A percentile compares a stretch with the other conserved stretches of the same genome.
phyloP scores from a whole-genome alignment of 2,888 invertebrate genomes.

The Sussaba pulchella region DNA sequence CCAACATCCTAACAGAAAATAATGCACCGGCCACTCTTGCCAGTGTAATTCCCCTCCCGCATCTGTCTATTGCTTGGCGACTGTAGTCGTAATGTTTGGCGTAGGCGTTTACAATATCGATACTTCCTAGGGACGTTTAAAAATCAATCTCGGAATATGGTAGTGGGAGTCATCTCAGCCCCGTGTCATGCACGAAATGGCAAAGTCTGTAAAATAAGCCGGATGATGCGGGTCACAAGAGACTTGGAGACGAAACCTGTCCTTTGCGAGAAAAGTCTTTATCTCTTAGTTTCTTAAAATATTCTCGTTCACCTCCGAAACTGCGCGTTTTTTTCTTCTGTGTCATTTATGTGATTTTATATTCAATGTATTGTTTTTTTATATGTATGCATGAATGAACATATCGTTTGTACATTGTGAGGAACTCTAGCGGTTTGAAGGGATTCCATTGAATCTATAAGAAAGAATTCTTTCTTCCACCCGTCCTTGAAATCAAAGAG shows the following conservation, averaged over 20 bases:
- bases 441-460: too few relatives aligned
- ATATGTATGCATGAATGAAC: too few relatives aligned
- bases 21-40: neutral
- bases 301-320: too few relatives aligned
- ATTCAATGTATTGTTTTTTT: neutral
- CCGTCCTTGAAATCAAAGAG: too few relatives aligned
- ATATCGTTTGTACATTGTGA: too few relatives aligned
- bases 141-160: conserved; percentile 10
- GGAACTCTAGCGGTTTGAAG: too few relatives aligned
- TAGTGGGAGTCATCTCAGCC: neutral
- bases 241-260: neutral
- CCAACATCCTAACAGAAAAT: neutral
- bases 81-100: neutral
- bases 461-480: too few relatives aligned
- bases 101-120: conserved; percentile 3
- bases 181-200: conserved; percentile 4
- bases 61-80: neutral
- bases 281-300: neutral
- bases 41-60: too few relatives aligned
- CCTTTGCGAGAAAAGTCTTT: neutral
- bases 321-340: neutral
- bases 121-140: neutral
- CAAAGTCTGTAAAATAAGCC: neutral
- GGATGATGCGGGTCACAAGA: neutral
- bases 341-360: neutral